phyloP scores from a whole-genome alignment of 2,888 invertebrate genomes.

The Micropterix aruncella region DNA sequence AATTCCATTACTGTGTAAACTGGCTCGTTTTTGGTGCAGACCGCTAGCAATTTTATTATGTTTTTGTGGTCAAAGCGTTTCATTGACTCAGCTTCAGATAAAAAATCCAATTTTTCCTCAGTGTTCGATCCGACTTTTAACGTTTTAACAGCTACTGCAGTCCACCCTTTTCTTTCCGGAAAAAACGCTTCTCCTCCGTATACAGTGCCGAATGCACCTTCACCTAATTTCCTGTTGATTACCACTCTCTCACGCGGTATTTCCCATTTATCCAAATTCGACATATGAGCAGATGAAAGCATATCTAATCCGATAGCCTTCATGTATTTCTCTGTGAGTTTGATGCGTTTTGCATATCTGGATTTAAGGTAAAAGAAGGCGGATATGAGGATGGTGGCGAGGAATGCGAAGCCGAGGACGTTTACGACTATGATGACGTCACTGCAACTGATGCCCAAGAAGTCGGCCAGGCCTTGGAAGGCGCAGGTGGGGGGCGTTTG shows the following conservation, averaged over 20 bases:
- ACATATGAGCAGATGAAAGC: slow-evolving; percentile 29
- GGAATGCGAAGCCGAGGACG: slow-evolving; percentile 39
- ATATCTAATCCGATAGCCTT: slow-evolving; percentile 53
- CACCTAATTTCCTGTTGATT: slow-evolving; percentile 71
- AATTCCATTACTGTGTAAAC: slow-evolving; percentile 90
- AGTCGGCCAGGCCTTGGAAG: slow-evolving; percentile 50
- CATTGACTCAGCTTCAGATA: slow-evolving; percentile 90
- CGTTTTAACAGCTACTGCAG: slow-evolving; percentile 80
- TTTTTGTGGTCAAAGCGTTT: slow-evolving; percentile 85
- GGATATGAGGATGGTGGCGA: slow-evolving; percentile 39
- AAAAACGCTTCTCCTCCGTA: slow-evolving; percentile 81
- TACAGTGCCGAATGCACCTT: slow-evolving; percentile 87
- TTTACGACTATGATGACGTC: slow-evolving; percentile 54
- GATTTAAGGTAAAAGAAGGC: slow-evolving; percentile 49
- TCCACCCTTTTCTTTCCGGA: slow-evolving; percentile 54
- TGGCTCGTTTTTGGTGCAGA: slow-evolving; percentile 76
- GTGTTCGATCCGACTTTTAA: slow-evolving; percentile 68
- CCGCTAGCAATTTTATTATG: slow-evolving; percentile 71
- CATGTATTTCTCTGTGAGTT: slow-evolving; percentile 51
- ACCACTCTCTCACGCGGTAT: slow-evolving; percentile 72
- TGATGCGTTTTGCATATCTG: slow-evolving; percentile 53
- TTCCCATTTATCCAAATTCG: slow-evolving; percentile 74
- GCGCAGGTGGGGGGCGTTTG: slow-evolving; percentile 45
- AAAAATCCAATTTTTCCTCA: slow-evolving; percentile 81
- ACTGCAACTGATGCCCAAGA: slow-evolving; percentile 58